These are phyloP conservation scores for Oreonectes daqikongensis DNA, from an alignment of 2,797 vertebrate genomes.

Conservation along the genomic window DNA sequence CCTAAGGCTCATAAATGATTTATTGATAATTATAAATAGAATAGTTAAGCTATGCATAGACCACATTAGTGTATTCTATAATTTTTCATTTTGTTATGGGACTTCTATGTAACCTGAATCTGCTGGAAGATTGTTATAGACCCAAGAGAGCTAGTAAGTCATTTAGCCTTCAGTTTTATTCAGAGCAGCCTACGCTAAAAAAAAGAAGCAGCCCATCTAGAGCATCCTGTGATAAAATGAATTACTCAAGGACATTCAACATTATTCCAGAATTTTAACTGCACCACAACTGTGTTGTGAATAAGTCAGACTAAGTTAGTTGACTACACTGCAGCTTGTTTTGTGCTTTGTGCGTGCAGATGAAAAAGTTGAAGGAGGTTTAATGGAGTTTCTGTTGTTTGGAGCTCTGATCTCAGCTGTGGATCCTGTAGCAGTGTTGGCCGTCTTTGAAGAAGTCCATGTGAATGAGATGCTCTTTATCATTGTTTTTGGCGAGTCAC, in stretches of 20 bases:
- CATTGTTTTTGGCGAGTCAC: conserved; percentile 94
- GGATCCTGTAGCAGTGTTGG: conserved; percentile 91
- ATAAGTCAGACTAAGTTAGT: background rate
- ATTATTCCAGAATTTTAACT: conserved; percentile 7
- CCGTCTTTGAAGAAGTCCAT: conserved; percentile 94
- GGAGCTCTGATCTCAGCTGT: conserved; percentile 94
- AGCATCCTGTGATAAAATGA: background rate
- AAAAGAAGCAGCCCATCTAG: background rate
- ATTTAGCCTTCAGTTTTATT: background rate
- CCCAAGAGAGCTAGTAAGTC: background rate
- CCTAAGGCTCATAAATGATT: background rate
- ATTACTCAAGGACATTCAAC: background rate
- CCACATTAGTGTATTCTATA: too few species aligned
- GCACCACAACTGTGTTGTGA: background rate
- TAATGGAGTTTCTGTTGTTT: conserved; percentile 95
- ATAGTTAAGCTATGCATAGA: too few species aligned
- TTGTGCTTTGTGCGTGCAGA: conserved; percentile 66
- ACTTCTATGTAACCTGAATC: background rate
- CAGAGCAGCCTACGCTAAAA: background rate
- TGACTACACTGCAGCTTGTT: too few species aligned
- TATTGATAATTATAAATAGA: background rate
- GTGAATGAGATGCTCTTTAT: conserved; percentile 95
- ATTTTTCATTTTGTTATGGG: background rate
- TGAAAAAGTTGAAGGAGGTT: conserved; percentile 83
- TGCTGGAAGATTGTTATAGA: conserved; percentile 1